Percentiles rank a stretch among this genome's conserved stretches.
Evolutionary conservation across 2,113 vertebrate genomes (phyloP).

Genomic region (Corynorhinus townsendii): DNA sequence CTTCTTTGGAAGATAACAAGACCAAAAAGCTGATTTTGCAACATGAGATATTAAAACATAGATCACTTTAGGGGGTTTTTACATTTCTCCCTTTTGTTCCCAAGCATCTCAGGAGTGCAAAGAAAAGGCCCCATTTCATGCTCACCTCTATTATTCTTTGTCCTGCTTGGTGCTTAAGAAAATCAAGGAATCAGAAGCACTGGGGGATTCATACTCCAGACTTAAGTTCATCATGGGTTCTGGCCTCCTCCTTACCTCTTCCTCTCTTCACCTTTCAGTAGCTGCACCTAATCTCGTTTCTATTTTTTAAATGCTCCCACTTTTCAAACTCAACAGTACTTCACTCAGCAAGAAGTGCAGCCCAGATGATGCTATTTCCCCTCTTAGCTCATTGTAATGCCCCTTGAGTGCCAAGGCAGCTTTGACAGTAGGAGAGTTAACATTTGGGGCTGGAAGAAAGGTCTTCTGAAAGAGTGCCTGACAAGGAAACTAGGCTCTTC

Average conservation of each 20-base stretch:
- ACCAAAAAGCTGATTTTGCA: not conserved
- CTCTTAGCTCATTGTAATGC: not conserved
- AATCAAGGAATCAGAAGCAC: not conserved
- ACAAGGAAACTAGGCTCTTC: not conserved
- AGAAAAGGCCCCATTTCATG: not conserved
- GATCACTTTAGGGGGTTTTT: not conserved
- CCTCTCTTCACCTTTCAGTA: not conserved
- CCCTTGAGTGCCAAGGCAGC: not conserved
- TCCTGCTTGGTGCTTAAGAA: not conserved
- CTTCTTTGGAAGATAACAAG: slow-evolving; percentile 6
- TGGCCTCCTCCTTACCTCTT: not conserved
- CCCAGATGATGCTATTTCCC: not conserved
- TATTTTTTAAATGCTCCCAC: not conserved
- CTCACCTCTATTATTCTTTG: not conserved
- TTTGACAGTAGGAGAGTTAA: not conserved
- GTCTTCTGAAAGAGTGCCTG: not conserved
- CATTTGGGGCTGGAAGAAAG: not conserved
- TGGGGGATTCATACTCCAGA: not conserved
- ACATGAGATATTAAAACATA: not conserved
- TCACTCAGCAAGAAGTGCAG: not conserved
- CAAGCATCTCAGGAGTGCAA: not conserved
- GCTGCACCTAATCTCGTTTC: not conserved
- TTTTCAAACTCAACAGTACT: not conserved
- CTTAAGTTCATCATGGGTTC: not conserved
- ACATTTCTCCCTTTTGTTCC: not conserved